Evolutionary conservation across 2,113 vertebrate genomes (phyloP).

Genomic region (Nesospiza acunhae): DNA sequence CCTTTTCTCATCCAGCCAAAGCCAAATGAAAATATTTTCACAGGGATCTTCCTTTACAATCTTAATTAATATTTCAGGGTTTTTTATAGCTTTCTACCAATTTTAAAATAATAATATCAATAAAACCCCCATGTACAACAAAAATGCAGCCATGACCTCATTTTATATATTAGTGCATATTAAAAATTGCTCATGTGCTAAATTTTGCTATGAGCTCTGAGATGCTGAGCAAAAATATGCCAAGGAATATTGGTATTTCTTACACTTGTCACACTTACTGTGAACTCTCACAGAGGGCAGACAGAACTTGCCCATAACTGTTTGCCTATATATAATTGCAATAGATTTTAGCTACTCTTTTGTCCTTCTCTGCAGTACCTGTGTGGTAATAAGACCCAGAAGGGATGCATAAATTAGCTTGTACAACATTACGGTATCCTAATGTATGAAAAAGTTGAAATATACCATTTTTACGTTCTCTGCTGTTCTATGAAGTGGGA

Average conservation of each 20-base stretch:
- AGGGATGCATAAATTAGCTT: background rate
- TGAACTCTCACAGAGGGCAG: background rate
- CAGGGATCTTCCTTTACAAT: background rate
- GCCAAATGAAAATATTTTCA: background rate
- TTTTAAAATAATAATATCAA: background rate
- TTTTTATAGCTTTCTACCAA: background rate
- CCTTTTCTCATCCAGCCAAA: background rate
- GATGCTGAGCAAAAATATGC: background rate
- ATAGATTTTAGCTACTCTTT: background rate
- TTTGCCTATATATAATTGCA: background rate
- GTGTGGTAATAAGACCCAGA: background rate
- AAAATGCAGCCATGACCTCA: background rate
- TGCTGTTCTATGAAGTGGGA: background rate
- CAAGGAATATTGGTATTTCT: background rate
- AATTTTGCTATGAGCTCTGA: background rate
- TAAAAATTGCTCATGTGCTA: background rate
- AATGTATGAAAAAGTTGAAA: background rate
- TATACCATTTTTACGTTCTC: background rate
- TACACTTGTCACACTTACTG: background rate
- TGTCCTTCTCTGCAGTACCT: background rate
- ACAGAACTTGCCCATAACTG: background rate
- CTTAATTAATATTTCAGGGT: background rate
- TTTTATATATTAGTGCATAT: background rate
- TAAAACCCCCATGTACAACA: background rate
- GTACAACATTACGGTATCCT: background rate